Evolutionary conservation across 1,140 invertebrate species (phyloP), one percentile per base, ranked within the genome.

Genomic region (Bacillus rossius): DNA sequence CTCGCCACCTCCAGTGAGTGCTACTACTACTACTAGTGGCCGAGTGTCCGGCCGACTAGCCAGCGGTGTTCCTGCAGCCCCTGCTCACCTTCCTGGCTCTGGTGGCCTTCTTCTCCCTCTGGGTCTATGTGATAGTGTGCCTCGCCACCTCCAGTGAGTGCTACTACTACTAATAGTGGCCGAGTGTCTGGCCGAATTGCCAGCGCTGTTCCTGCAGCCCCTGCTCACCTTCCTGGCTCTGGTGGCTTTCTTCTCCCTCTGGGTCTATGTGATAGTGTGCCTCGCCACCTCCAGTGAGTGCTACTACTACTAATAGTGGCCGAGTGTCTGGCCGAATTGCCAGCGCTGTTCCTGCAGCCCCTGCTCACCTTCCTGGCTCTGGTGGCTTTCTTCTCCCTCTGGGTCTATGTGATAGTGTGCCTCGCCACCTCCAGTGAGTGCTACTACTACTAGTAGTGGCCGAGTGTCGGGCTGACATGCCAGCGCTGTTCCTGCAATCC

Each of bases 181-280:
- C n/a, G n/a, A n/a, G n/a, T n/a, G n/a, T n/a, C n/a, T n/a, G n/a
- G n/a, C 84, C 48, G 84, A 85, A 66, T 80, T 96, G 60, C 93
- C 94, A 5, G 84, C 82, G n/a, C 73, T 98, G 22, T 86, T 96
- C 66, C 75, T 94, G 19, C 93, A 95, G 68, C 94, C 94, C 1
- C 69, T 96, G 1, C 75, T 93, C 57, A 96, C 94, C 0, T 94
- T 94, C 69, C 60, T 89, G 43, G 80, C 87, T 47, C 76, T 96
- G 0, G 72, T 88, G 23, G 59, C 84, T 40, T 96, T 96, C 71
- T 88, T 94, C 61, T 73, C 84, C 40, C 92, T 91, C 77, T 96
- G 92, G 92, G 77, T 93, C 1, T 78, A 81, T 26, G 84, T 96
- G 37, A 82, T 96, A 61, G 74, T 85, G 22, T 84, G 77, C 65